These are phyloP conservation scores for Setophaga coronata DNA, from an alignment of 2,113 vertebrate genomes.

Conservation along the genomic window DNA sequence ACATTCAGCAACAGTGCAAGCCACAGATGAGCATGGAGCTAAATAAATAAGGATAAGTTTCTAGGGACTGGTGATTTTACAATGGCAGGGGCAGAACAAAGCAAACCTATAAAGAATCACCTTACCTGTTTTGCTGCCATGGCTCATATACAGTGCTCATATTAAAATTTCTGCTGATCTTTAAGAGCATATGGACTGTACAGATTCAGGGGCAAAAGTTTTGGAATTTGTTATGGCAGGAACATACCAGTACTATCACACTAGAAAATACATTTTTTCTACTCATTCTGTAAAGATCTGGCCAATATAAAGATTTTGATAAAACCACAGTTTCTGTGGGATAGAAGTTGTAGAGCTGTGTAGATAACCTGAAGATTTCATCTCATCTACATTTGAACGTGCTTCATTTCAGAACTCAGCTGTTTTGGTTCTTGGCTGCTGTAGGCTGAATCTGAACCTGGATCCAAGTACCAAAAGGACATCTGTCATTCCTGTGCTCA, in stretches of 20 bases:
- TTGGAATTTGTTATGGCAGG: background rate
- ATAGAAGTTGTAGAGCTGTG: background rate
- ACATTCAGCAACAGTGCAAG: background rate
- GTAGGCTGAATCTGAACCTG: background rate
- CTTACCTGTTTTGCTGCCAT: background rate
- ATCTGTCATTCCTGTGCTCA: conserved; percentile 19
- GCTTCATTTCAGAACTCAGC: conserved; percentile 8
- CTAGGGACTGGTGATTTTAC: background rate
- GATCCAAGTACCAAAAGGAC: background rate
- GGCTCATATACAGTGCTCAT: background rate
- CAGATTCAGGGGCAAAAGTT: background rate
- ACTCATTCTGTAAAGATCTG: background rate
- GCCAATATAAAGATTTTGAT: background rate
- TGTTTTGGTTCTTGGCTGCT: background rate
- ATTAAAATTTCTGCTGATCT: background rate
- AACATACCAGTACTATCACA: background rate
- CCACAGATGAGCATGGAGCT: background rate
- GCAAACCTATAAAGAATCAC: background rate
- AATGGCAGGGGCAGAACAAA: background rate
- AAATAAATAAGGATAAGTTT: background rate
- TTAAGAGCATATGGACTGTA: background rate
- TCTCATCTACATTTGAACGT: background rate
- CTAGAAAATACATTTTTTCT: background rate
- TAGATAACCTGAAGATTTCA: background rate
- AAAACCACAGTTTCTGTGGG: background rate